These are phyloP conservation scores for Taurulus bubalis DNA, from an alignment of 2,113 vertebrate species.

Conservation along the genomic window DNA sequence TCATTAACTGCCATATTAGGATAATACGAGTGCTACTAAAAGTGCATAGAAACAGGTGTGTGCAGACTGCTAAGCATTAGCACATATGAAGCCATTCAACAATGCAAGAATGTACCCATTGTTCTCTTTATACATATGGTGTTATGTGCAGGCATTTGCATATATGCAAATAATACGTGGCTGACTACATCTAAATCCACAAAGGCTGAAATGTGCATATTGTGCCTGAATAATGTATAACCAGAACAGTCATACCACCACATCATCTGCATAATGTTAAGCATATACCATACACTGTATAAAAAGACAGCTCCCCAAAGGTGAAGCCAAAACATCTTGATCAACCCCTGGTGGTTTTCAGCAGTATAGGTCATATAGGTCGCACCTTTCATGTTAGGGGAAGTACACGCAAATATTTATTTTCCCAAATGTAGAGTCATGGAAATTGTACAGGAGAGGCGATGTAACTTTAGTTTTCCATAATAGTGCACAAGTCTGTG, in stretches of 20 bases:
- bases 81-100: conserved; percentile 45
- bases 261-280: conserved; percentile 4
- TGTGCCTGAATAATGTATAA: not conserved
- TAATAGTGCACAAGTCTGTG: too few relatives aligned
- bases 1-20: conserved; percentile 66
- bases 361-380: not conserved
- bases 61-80: conserved; percentile 35
- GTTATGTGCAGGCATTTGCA: not conserved
- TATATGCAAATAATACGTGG: not conserved
- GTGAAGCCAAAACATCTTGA: not conserved
- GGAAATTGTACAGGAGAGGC: too few relatives aligned
- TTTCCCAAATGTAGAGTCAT: too few relatives aligned
- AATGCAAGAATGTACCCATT: not conserved
- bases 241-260: not conserved
- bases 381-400: not conserved
- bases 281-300: not conserved
- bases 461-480: too few relatives aligned
- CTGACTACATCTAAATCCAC: not conserved
- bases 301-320: not conserved
- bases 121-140: conserved; percentile 3
- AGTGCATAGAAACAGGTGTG: conserved; percentile 51
- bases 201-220: not conserved
- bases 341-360: not conserved
- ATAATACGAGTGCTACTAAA: conserved; percentile 56
- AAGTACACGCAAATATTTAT: not conserved